Evolutionary conservation across 2,888 invertebrate genomes (phyloP).

Genomic region (Brenthis hecate): DNA sequence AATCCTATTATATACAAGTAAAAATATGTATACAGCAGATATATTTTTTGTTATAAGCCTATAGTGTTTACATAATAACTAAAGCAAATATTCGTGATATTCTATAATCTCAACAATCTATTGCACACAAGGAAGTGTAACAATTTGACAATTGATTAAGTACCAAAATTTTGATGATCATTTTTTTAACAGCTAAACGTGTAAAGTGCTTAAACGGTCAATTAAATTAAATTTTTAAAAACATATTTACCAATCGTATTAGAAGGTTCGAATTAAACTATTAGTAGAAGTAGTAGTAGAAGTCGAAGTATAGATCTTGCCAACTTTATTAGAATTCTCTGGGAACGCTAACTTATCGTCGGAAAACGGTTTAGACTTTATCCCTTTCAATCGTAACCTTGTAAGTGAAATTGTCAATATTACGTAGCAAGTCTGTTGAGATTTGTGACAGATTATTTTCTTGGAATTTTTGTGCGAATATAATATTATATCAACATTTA

Average conservation of each 20-base stretch:
- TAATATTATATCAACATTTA: too few species aligned
- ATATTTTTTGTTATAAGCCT: conserved; percentile 7
- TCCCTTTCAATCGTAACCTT: neutral
- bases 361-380: neutral
- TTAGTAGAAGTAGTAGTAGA: neutral
- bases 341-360: neutral
- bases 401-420: neutral
- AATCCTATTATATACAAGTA: neutral
- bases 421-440: neutral
- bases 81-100: neutral
- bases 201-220: conserved; percentile 7
- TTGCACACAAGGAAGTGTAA: conserved; percentile 16
- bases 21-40: conserved; percentile 13
- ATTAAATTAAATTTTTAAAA: conserved; percentile 14
- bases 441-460: neutral
- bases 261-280: neutral
- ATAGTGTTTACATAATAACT: neutral
- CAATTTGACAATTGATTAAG: neutral
- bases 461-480: too few species aligned
- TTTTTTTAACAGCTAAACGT: conserved; percentile 5
- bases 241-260: conserved; percentile 31
- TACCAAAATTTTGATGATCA: neutral
- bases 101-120: conserved; percentile 1
- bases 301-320: conserved; percentile 3
- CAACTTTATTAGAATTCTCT: conserved; percentile 4